Conservation (phyloP, 2,888 invertebrate species). For the Choristoneura rosaceana region DNA sequence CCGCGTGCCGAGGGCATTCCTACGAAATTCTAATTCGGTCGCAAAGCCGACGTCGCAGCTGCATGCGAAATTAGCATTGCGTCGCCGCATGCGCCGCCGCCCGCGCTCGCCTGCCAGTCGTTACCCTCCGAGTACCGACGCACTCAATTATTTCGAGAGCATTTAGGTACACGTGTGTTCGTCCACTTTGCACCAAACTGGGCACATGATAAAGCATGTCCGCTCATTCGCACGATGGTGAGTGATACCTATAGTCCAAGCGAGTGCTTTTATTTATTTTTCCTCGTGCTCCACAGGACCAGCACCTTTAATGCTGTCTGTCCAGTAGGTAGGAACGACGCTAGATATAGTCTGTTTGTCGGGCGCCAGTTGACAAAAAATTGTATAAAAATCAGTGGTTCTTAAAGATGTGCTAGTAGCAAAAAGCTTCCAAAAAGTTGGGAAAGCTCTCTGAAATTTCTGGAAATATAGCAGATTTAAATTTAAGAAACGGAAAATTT, state of each 20-base stretch:
- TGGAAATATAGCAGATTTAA: too few species aligned
- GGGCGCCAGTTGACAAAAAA: too few species aligned
- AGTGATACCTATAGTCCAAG: neutral
- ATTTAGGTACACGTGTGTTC: slow-evolving; percentile 63
- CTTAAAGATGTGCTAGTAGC: too few species aligned
- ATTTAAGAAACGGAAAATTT: too few species aligned
- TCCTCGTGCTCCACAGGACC: neutral
- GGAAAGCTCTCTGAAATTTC: too few species aligned
- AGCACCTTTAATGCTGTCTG: neutral
- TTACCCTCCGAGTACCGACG: slow-evolving; percentile 45
- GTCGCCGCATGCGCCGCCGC: slow-evolving; percentile 16
- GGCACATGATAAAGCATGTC: slow-evolving; percentile 56
- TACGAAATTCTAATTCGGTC: slow-evolving; percentile 62
- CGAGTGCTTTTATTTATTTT: neutral
- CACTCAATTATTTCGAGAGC: slow-evolving; percentile 69
- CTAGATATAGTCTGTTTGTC: too few species aligned
- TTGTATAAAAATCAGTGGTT: too few species aligned
- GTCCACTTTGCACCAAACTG: slow-evolving; percentile 46
- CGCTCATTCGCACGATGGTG: slow-evolving; percentile 49
- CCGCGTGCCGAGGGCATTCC: slow-evolving; percentile 55
- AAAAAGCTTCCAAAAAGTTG: too few species aligned
- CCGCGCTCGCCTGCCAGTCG: slow-evolving; percentile 25
- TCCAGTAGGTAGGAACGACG: too few species aligned
- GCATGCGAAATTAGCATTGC: slow-evolving; percentile 42
- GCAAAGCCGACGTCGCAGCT: slow-evolving; percentile 52